phyloP scores from a whole-genome alignment of 2,797 vertebrate genomes.

The Tragelaphus oryx region DNA sequence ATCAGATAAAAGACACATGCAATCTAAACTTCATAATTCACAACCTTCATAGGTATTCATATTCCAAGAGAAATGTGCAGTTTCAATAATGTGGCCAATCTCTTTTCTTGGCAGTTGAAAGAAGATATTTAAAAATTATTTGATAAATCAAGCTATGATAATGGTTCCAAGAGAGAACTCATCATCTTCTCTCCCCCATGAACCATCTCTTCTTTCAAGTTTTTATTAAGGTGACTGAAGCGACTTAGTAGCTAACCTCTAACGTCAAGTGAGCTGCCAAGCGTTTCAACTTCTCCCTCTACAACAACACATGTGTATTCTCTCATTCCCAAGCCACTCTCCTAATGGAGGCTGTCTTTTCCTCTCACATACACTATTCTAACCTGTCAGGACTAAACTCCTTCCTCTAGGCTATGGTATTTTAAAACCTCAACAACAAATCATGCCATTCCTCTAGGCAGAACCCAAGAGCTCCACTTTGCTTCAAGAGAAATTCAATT shows the following conservation, averaged over 20 bases:
- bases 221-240: not conserved
- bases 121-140: not conserved
- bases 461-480: not conserved
- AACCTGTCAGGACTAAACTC: not conserved
- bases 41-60: not conserved
- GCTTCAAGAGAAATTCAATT: not conserved
- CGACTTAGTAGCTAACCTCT: not conserved
- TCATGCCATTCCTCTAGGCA: not conserved
- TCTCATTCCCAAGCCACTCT: not conserved
- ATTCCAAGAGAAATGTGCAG: slow-evolving; percentile 24
- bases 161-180: not conserved
- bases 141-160: not conserved
- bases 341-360: not conserved
- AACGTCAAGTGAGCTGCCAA: not conserved
- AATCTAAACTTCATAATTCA: slow-evolving; percentile 3
- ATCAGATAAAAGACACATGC: slow-evolving; percentile 7
- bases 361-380: not conserved
- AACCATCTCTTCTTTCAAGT: not conserved
- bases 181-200: not conserved
- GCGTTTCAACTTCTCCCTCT: not conserved
- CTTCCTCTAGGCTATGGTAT: not conserved
- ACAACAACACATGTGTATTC: not conserved
- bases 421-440: not conserved
- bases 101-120: slow-evolving; percentile 30
- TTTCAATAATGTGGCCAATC: not conserved